Evolutionary conservation across 1,140 invertebrate species (phyloP), one percentile per base, ranked within the genome.

Genomic region (Battus philenor): DNA sequence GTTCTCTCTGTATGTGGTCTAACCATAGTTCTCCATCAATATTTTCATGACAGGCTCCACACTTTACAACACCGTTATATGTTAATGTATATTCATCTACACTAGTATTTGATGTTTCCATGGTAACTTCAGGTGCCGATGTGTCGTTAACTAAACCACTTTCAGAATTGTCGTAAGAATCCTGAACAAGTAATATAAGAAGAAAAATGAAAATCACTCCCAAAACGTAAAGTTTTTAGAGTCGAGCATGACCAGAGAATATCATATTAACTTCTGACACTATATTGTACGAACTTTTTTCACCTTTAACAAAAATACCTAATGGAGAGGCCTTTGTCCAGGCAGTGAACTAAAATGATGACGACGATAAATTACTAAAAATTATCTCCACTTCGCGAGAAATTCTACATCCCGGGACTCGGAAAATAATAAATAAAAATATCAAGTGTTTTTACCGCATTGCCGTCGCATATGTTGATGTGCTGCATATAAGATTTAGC

Each of bases 1-100:
- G 69, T 38, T 54, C 20, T 6, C 13, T 41, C 0, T 44, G 29
- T 34, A 65, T 61, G 46, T 73, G 69, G 1, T 54, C 44, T 1
- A 50, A 36, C 69, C 69, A 73, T 1, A 46, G 11, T 0, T 32
- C 15, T 9, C 38, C 15, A 10, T 34, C 20, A 0, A 71, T 7
- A 10, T 54, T 41, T 1, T 20, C 4, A 1, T 33, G 1, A 20
- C 66, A 67, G 1, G 61, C 61, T 13, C 49, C 63, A 50, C 63
- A 71, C 30, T 30, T 54, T 17, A 49, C 41, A 4, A 24, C 10
- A n/a, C 13, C 33, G 9, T 2, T 18, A 12, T 22, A 18, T 4
- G 16, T 12, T 4, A 36, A 8, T 18, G 8, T 22, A 11, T n/a
- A 17, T 3, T 33, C 13, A 1, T 36, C 33, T 1, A 11, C 4